A percentile compares a stretch with the other conserved stretches of the same genome.
Evolutionary conservation across 2,113 vertebrate species (phyloP).

Genomic region (Corythaixoides concolor): DNA sequence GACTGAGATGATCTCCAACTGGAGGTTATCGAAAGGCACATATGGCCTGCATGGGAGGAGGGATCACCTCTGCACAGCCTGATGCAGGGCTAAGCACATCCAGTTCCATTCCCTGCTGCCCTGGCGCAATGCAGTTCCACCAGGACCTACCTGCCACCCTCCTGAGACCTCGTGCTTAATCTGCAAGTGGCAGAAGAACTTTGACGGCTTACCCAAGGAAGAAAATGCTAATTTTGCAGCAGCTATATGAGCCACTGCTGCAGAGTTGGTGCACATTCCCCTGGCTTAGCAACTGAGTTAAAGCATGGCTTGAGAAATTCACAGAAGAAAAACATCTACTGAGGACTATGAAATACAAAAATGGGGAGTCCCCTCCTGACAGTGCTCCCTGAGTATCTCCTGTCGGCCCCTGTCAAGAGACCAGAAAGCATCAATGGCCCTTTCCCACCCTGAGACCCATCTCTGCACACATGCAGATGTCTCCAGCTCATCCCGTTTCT

Average conservation of each 20-base stretch:
- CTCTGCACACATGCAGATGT: neutral
- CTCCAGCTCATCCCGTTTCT: neutral
- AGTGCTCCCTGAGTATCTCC: neutral
- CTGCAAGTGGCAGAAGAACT: neutral
- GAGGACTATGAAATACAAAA: neutral
- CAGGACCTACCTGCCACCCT: neutral
- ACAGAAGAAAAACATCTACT: neutral
- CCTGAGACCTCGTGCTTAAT: neutral
- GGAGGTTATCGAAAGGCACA: neutral
- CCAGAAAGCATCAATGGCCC: neutral
- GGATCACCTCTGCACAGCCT: accelerated
- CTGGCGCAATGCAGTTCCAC: neutral
- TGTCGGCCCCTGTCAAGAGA: neutral
- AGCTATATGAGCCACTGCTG: neutral
- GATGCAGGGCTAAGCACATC: neutral
- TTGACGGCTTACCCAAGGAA: neutral
- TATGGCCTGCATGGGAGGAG: neutral
- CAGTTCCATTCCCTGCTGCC: neutral
- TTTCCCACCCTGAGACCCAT: neutral
- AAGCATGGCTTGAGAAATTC: neutral
- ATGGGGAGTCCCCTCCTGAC: neutral
- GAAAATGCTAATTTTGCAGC: neutral
- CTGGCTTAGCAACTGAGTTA: neutral
- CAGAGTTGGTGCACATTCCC: neutral
- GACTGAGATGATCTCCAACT: neutral